Evolutionary conservation across 2,113 vertebrate species (phyloP).

Genomic region (Albula glossodonta): DNA sequence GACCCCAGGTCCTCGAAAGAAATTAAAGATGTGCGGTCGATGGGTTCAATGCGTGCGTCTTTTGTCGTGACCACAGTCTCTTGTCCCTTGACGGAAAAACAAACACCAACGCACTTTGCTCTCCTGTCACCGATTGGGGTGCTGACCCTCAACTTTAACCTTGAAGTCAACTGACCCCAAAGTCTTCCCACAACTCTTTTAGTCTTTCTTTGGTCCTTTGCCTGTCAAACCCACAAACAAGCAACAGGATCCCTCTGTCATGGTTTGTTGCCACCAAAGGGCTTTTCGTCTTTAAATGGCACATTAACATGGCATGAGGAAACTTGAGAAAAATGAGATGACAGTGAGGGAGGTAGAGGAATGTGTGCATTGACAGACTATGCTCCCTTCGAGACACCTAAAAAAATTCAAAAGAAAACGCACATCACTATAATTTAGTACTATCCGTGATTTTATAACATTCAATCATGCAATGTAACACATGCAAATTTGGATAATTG

Average conservation of each 20-base stretch:
- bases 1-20: slow-evolving; percentile 58
- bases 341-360: neutral
- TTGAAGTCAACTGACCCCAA: slow-evolving; percentile 45
- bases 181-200: slow-evolving; percentile 20
- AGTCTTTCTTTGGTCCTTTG: slow-evolving; percentile 35
- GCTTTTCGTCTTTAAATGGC: slow-evolving; percentile 42
- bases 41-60: slow-evolving; percentile 56
- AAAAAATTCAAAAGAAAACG: no score
- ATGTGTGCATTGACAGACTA: neutral
- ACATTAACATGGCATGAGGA: neutral
- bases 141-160: slow-evolving; percentile 47
- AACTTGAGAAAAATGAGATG: neutral
- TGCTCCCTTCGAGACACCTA: neutral
- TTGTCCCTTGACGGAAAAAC: slow-evolving; percentile 50
- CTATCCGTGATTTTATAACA: no score
- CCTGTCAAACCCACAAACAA: slow-evolving; percentile 38
- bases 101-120: slow-evolving; percentile 51
- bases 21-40: slow-evolving; percentile 48
- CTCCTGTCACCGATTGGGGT: slow-evolving; percentile 37
- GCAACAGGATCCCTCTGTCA: slow-evolving; percentile 43
- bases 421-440: no score
- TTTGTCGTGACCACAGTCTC: slow-evolving; percentile 46
- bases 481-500: no score
- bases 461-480: no score
- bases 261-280: slow-evolving; percentile 38